Evolutionary conservation across 1,140 invertebrate species (phyloP).

Genomic region (Nasonia vitripennis): DNA sequence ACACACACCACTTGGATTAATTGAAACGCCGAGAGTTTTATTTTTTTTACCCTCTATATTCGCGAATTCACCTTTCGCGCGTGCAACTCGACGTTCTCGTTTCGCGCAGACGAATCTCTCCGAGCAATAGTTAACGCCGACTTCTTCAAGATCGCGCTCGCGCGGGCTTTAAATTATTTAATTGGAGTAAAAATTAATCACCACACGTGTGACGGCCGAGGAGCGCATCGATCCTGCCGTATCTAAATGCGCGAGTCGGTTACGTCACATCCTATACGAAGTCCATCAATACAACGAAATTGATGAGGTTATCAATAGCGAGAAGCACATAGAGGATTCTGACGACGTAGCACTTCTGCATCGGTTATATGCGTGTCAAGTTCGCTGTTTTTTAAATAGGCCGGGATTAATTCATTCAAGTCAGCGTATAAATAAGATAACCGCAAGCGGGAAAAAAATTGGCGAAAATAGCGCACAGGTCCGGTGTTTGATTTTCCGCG

Average conservation of each 20-base stretch:
- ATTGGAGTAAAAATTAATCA: background rate
- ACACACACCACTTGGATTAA: background rate
- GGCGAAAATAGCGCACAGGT: background rate
- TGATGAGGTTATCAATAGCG: conserved; percentile 20
- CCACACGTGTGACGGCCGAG: background rate
- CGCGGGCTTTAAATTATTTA: background rate
- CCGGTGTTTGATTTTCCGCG: background rate
- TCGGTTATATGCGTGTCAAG: background rate
- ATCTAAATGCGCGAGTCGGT: background rate
- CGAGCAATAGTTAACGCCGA: too few relatives aligned
- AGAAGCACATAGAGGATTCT: background rate
- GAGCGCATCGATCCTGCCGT: background rate
- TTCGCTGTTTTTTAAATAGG: background rate
- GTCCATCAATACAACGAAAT: background rate
- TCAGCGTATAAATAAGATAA: too few relatives aligned
- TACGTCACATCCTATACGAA: conserved; percentile 13
- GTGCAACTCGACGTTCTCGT: too few relatives aligned
- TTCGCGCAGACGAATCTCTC: too few relatives aligned
- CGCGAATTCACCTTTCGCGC: too few relatives aligned
- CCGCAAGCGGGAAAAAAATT: background rate
- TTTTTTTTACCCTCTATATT: background rate
- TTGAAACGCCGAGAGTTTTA: background rate
- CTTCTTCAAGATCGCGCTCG: too few relatives aligned
- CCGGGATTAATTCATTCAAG: background rate
- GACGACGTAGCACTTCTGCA: background rate